A percentile compares a stretch with the other conserved stretches of the same genome.
Conservation (phyloP, 2,888 invertebrate genomes). For the Drosophila subsilvestris region DNA sequence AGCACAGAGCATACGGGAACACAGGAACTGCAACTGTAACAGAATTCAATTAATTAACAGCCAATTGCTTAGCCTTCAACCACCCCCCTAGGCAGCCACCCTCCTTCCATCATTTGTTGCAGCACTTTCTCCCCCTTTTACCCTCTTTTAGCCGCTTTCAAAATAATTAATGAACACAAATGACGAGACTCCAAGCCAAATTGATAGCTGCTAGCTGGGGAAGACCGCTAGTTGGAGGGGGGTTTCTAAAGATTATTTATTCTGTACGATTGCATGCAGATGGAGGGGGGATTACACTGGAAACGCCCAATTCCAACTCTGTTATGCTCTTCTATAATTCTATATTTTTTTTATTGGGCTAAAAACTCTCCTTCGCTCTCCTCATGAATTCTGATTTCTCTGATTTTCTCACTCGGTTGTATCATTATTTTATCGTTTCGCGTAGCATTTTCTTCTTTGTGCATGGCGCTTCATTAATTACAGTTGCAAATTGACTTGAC, state of each 20-base stretch:
- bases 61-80: constrained; percentile 47
- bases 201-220: background rate
- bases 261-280: too few species aligned
- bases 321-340: too few species aligned
- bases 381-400: too few species aligned
- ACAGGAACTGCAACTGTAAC: constrained; percentile 28
- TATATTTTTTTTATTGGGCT: too few species aligned
- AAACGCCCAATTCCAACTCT: too few species aligned
- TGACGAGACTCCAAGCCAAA: background rate
- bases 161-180: background rate
- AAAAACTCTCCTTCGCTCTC: too few species aligned
- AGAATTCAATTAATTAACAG: constrained; percentile 73
- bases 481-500: constrained; percentile 66
- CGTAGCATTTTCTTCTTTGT: constrained; percentile 7
- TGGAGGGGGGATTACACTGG: too few species aligned
- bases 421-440: too few species aligned
- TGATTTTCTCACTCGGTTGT: constrained; percentile 25
- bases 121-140: background rate
- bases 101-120: background rate
- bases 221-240: too few species aligned
- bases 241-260: too few species aligned
- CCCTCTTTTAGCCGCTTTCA: background rate
- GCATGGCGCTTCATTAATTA: constrained; percentile 63
- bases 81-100: background rate
- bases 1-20: constrained; percentile 16